Evolutionary conservation across 2,888 invertebrate species (phyloP), one percentile per base, ranked within the genome.

Genomic region (Rotaria magnacalcarata): DNA sequence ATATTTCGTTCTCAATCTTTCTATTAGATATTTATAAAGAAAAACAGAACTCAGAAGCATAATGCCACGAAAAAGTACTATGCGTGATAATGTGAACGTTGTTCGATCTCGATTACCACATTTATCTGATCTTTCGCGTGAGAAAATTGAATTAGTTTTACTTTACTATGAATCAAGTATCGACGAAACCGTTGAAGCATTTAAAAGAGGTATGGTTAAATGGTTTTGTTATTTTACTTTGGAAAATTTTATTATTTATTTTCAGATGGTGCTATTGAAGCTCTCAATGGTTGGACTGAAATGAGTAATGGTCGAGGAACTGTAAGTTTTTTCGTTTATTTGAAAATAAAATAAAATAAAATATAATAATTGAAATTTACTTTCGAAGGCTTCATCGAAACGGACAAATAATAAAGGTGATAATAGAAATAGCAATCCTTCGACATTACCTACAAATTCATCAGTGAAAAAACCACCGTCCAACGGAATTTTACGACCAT

Each of bases 131-230:
- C 47, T 80, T 80, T 3, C 80, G 47, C 80, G 80, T 80, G 80
- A 80, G 47, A 43, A 80, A 47, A 80, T 80, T 43, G 80, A 80
- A 80, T 47, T 80, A 80, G 80, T 47, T n/a, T n/a, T 80, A 47
- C 80, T 80, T n/a, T 47, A 80, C n/a, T 80, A 47, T 47, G 80
- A 80, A 80, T 80, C 47, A 80, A 80, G 47, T 47, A 47, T 80
- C n/a, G 80, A 80, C 24, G 80, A 80, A n/a, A 80, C 80, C 6
- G 47, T 80, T 47, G 47, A 21, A 5, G 80, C 80, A 80, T 80
- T 80, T 80, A 34, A 80, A 47, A 43, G n/a, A 80, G n/a, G 80
- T 80, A 80, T 67, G 47, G 16, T 47, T 8, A 47, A 2, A 47
- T n/a, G 24, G 11, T 11, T 47, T 47, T 24, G 6, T 21, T 10